Conservation (phyloP, 1,140 invertebrate species). For the Galendromus occidentalis region DNA sequence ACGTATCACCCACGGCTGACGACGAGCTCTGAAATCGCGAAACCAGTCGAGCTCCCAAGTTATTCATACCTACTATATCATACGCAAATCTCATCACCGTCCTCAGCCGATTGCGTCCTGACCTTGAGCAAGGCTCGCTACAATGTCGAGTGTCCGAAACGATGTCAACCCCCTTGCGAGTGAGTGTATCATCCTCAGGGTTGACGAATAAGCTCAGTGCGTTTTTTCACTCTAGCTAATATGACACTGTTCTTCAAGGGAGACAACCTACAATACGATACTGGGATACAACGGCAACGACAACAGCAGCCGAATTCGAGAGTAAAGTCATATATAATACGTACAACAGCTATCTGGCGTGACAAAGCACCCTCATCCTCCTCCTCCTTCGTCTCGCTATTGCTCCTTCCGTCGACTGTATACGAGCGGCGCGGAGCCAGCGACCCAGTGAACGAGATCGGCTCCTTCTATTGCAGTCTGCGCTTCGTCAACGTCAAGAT, state of each 20-base stretch:
- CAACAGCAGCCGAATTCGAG: not conserved
- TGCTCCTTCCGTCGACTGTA: too few relatives aligned
- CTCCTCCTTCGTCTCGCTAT: too few relatives aligned
- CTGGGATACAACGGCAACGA: slow-evolving; percentile 5
- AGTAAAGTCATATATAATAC: too few relatives aligned
- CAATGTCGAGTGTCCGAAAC: not conserved
- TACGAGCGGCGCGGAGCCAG: too few relatives aligned
- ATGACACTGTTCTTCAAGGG: not conserved
- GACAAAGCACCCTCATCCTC: too few relatives aligned
- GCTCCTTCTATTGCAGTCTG: not conserved
- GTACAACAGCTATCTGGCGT: too few relatives aligned
- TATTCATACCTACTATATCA: too few relatives aligned
- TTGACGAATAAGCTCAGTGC: not conserved
- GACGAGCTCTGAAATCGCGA: too few relatives aligned
- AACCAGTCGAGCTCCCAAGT: too few relatives aligned
- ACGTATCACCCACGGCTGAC: too few relatives aligned
- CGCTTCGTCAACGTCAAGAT: slow-evolving; percentile 5
- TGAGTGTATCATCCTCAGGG: not conserved
- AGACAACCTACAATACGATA: not conserved
- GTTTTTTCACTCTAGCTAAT: not conserved
- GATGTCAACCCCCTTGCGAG: not conserved
- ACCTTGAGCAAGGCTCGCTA: not conserved
- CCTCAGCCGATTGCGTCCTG: not conserved
- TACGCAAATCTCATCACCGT: too few relatives aligned
- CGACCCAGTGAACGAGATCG: too few relatives aligned